These are phyloP conservation scores for Porites rus DNA, from an alignment of 92 coral and sea anemone species.

Conservation along the genomic window DNA sequence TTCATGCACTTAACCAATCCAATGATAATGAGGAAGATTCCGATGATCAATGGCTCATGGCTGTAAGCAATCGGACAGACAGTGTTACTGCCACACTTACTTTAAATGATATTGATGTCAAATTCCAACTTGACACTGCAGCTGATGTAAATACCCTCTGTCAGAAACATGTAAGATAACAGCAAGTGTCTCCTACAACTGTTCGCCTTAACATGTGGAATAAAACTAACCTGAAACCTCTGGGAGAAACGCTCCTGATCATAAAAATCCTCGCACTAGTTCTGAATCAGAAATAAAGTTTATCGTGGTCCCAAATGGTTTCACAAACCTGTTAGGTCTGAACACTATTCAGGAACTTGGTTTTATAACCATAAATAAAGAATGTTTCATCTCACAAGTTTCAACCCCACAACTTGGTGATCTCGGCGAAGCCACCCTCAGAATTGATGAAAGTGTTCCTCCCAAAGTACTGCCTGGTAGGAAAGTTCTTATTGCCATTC, in stretches of 20 bases:
- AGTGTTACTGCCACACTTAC: too few relatives aligned
- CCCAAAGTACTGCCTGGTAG: too few relatives aligned
- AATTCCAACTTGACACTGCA: slow-evolving; percentile 55
- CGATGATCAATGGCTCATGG: too few relatives aligned
- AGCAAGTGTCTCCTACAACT: slow-evolving; percentile 40
- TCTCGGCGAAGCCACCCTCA: background rate
- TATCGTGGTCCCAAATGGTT: slow-evolving; percentile 54
- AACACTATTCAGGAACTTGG: background rate
- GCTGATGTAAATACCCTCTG: slow-evolving; percentile 60
- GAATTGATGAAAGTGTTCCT: too few relatives aligned
- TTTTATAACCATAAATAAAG: background rate
- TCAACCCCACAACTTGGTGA: background rate
- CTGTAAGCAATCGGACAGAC: too few relatives aligned
- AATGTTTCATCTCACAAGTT: background rate
- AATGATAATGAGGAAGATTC: too few relatives aligned
- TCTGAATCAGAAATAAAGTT: slow-evolving; percentile 25
- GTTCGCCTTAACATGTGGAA: slow-evolving; percentile 44
- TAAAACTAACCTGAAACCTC: slow-evolving; percentile 29
- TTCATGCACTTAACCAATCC: background rate
- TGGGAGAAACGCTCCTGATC: slow-evolving; percentile 30
- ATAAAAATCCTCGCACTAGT: background rate
- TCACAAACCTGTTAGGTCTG: slow-evolving; percentile 36
- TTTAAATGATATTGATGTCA: background rate
- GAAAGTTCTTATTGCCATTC: too few relatives aligned
- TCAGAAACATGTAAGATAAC: slow-evolving; percentile 34